phyloP scores from a whole-genome alignment of 2,113 vertebrate genomes.

The Lucifuga dentata region DNA sequence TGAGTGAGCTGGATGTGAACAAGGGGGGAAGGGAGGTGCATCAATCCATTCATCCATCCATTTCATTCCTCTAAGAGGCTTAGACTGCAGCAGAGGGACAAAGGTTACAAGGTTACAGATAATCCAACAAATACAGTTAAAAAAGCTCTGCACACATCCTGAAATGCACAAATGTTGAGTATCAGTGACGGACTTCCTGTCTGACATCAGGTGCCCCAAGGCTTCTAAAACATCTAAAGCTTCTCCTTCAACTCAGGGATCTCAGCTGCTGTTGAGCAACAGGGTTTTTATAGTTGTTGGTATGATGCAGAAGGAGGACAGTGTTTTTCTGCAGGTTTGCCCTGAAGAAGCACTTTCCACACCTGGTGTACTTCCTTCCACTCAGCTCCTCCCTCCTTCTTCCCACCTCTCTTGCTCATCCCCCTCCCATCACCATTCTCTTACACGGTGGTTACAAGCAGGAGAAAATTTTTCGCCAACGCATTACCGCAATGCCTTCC shows the following conservation, averaged over 20 bases:
- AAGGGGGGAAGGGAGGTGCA: constrained; percentile 59
- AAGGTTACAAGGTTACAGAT: constrained; percentile 76
- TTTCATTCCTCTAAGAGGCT: constrained; percentile 80
- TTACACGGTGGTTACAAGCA: constrained; percentile 4
- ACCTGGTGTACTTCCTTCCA: constrained; percentile 69
- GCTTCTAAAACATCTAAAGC: constrained; percentile 40
- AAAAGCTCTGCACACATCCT: constrained; percentile 59
- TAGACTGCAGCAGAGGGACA: constrained; percentile 73
- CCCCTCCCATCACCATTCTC: constrained; percentile 5
- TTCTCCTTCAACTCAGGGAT: constrained; percentile 36
- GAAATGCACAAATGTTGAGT: constrained; percentile 54
- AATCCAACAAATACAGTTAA: constrained; percentile 74
- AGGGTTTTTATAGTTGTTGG: constrained; percentile 48
- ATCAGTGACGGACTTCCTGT: constrained; percentile 49
- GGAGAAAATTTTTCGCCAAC: constrained; percentile 49
- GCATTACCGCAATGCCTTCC: constrained; percentile 41
- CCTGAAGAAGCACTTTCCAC: constrained; percentile 55
- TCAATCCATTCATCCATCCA: constrained; percentile 67
- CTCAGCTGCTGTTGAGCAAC: constrained; percentile 48
- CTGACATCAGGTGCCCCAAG: constrained; percentile 20
- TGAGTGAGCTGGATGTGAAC: constrained; percentile 58
- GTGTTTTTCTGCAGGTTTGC: constrained; percentile 53
- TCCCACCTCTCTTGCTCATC: constrained; percentile 10
- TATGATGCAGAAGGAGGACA: constrained; percentile 48
- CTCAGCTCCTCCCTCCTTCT: constrained; percentile 11